Base-by-base conservation (phyloP, 2,888 invertebrate species). In the Seladonia tumulorum region DNA sequence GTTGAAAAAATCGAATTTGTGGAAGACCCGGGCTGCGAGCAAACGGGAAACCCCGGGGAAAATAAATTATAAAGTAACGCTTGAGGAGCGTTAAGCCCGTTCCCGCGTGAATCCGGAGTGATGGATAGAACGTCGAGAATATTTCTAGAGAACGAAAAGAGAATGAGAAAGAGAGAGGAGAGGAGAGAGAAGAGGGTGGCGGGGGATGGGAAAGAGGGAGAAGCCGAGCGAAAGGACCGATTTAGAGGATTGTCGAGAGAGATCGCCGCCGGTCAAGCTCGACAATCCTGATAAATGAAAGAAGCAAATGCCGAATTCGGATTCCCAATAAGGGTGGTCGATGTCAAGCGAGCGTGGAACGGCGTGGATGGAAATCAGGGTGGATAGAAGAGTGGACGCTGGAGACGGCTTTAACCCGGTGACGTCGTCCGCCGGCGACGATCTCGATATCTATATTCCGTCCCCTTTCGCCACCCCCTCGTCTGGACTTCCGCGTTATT, bases 211-310 rank as follows among this genome's bases (percentile, higher is more conserved):
- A 89, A 81, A 76, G 75, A 53, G 73, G 42, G 73, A 77, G 49
- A 25, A 16, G 42, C 87, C 82, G 83, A 83, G 74, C 76, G 76
- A 88, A 83, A 82, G 88, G 86, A 79, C 81, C 85, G 88, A 87
- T 87, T 88, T 87, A 80, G 83, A 85, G 83, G 84, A 89, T 81
- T 76, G 84, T 78, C 81, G 82, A 86, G 79, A 82, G 84, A 86
- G 90, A 83, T 89, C 89, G 91, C 81, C 91, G 94, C 82, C 92
- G 94, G 94, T 94, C 94, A 93, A 92, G 91, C 92, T 88, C 87
- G 90, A 89, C 90, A 93, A 94, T 94, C 94, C 92, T 94, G 94
- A 94, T 94, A 94, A 94, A 94, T 94, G 94, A 93, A 93, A 92
- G 92, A 93, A 91, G 91, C 89, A 86, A 89, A 89, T 85, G 87